A percentile compares a stretch with the other conserved stretches of the same genome.
Evolutionary conservation across 2,888 invertebrate genomes (phyloP).

Genomic region (Drosophila aldrichi): DNA sequence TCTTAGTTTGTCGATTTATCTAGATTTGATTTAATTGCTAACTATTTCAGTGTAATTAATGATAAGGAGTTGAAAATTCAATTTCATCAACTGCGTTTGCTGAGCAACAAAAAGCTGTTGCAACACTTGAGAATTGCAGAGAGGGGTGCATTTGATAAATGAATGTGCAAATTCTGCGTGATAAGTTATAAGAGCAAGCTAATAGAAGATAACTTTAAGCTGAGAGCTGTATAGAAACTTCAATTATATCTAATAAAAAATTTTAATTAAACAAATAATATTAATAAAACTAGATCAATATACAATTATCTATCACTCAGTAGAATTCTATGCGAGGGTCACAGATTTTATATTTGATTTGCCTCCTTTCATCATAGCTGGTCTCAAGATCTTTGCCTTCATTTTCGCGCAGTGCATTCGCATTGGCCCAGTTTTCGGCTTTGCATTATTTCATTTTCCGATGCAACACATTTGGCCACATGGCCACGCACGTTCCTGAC

Average conservation of each 20-base stretch:
- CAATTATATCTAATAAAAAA: too few relatives aligned
- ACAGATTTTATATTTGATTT: neutral
- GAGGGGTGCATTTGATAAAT: too few relatives aligned
- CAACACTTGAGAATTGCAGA: neutral
- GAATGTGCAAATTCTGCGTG: too few relatives aligned
- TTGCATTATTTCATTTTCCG: conserved; percentile 23
- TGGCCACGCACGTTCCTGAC: conserved; percentile 56
- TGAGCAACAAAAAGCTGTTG: neutral
- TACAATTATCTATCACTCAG: too few relatives aligned
- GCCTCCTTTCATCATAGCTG: too few relatives aligned
- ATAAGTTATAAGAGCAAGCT: too few relatives aligned
- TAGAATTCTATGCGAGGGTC: too few relatives aligned
- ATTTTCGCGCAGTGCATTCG: conserved; percentile 51
- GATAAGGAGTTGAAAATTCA: neutral
- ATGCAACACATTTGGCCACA: conserved; percentile 39
- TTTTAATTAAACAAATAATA: too few relatives aligned
- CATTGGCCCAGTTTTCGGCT: conserved; percentile 63
- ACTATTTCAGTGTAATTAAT: conserved; percentile 10
- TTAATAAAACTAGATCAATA: too few relatives aligned
- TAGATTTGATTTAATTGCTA: conserved; percentile 51
- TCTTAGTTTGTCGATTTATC: conserved; percentile 48
- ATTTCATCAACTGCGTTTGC: neutral
- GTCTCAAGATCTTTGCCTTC: neutral
- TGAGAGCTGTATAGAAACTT: too few relatives aligned
- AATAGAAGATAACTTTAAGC: too few relatives aligned